Evolutionary conservation across 2,888 invertebrate genomes (phyloP).

Genomic region (Ennomos fuscantarius): DNA sequence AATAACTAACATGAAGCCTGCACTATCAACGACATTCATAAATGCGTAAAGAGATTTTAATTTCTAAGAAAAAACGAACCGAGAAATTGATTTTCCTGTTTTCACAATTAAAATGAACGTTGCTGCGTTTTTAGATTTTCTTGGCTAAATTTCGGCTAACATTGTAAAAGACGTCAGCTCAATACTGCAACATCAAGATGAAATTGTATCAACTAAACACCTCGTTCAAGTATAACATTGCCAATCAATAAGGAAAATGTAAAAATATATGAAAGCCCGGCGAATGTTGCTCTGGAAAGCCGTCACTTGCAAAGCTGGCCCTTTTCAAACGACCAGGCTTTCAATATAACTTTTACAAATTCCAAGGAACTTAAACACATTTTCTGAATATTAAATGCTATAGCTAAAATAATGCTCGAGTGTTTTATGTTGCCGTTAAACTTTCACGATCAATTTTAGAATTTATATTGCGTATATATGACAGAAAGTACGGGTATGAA

Average conservation of each 20-base stretch:
- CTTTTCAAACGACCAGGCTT: conserved; percentile 6
- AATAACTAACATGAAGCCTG: too few species aligned
- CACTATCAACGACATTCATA: too few species aligned
- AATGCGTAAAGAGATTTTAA: conserved; percentile 10
- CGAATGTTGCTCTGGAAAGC: conserved; percentile 14
- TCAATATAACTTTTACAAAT: conserved; percentile 8
- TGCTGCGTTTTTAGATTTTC: too few species aligned
- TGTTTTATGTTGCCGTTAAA: not conserved
- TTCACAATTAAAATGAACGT: too few species aligned
- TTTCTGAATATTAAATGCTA: conserved; percentile 4
- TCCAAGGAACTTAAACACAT: conserved; percentile 2
- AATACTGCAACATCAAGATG: conserved; percentile 46
- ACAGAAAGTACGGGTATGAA: conserved; percentile 2
- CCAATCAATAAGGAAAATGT: conserved; percentile 59
- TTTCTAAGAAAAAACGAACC: conserved; percentile 2
- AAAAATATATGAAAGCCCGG: conserved; percentile 48
- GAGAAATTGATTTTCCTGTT: conserved; percentile 2
- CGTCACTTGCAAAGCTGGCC: conserved; percentile 14
- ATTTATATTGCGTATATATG: not conserved
- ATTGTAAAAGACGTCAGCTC: not conserved
- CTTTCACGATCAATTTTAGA: not conserved
- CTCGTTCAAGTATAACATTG: conserved; percentile 54
- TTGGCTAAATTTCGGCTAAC: too few species aligned
- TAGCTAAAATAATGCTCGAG: not conserved
- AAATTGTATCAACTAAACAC: conserved; percentile 44